phyloP scores from a whole-genome alignment of 2,113 vertebrate genomes.

The Hydrolagus affinis region DNA sequence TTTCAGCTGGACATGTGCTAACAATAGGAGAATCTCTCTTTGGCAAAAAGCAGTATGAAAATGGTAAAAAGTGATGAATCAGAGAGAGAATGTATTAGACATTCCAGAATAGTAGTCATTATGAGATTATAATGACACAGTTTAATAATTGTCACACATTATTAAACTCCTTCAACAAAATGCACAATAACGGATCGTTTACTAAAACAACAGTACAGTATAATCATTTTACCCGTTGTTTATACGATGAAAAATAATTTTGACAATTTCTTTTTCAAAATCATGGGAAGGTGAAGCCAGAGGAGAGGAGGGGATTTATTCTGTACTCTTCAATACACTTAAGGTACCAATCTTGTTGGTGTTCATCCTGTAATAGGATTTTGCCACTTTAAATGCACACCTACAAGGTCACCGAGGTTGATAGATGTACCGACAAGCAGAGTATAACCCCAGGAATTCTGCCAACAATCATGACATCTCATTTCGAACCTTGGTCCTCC shows the following conservation, averaged over 20 bases:
- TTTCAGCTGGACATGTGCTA: too few species aligned
- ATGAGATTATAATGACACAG: background rate
- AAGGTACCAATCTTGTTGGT: too few species aligned
- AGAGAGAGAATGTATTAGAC: background rate
- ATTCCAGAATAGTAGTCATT: slow-evolving; percentile 4
- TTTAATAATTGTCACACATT: background rate
- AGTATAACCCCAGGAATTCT: too few species aligned
- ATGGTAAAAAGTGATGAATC: background rate
- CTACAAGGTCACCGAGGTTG: too few species aligned
- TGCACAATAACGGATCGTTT: background rate
- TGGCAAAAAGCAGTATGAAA: background rate
- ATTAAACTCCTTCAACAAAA: background rate
- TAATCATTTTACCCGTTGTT: background rate
- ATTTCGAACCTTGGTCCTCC: too few species aligned
- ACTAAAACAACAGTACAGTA: background rate
- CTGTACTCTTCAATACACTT: too few species aligned
- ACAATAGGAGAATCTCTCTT: too few species aligned
- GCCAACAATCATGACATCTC: too few species aligned
- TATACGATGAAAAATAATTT: background rate
- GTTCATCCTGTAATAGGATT: too few species aligned
- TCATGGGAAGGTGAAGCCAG: background rate
- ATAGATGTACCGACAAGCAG: too few species aligned
- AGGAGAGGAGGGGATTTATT: too few species aligned
- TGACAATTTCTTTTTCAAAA: slow-evolving; percentile 5
- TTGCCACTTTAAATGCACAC: too few species aligned